These are phyloP conservation scores for Strigamia transsilvanica DNA, from an alignment of 2,888 invertebrate species.

Conservation along the genomic window DNA sequence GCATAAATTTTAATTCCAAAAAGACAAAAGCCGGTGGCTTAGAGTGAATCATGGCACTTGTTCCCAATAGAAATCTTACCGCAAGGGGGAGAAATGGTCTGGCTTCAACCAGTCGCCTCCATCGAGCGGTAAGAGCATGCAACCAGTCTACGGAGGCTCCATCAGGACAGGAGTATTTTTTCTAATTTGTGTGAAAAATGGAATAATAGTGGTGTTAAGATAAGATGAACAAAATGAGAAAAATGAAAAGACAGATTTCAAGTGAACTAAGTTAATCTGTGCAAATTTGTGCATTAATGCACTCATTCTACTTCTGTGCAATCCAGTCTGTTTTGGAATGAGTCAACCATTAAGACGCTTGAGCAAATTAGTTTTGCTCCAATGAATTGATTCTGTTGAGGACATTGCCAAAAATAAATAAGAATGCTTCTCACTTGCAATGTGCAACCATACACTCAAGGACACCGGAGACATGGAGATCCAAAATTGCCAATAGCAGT, in stretches of 20 bases:
- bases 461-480: too few species aligned
- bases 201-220: background rate
- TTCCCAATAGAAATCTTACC: slow-evolving; percentile 44
- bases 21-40: background rate
- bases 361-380: background rate
- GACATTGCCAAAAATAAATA: background rate
- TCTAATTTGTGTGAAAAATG: slow-evolving; percentile 24
- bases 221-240: background rate
- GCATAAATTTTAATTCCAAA: background rate
- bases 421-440: background rate
- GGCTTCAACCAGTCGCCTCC: slow-evolving; percentile 51
- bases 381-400: background rate
- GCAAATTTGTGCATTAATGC: background rate
- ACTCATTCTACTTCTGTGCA: background rate
- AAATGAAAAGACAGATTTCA: background rate
- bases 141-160: slow-evolving; percentile 52
- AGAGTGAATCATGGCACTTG: background rate
- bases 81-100: slow-evolving; percentile 53
- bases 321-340: too few species aligned
- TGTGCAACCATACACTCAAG: background rate
- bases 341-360: background rate
- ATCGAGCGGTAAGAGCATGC: slow-evolving; percentile 53
- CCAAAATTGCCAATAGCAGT: too few species aligned
- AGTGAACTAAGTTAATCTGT: too few species aligned
- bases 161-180: slow-evolving; percentile 50